Conservation (phyloP, 2,113 vertebrate species). For the Dolichallabes microphthalmus region DNA sequence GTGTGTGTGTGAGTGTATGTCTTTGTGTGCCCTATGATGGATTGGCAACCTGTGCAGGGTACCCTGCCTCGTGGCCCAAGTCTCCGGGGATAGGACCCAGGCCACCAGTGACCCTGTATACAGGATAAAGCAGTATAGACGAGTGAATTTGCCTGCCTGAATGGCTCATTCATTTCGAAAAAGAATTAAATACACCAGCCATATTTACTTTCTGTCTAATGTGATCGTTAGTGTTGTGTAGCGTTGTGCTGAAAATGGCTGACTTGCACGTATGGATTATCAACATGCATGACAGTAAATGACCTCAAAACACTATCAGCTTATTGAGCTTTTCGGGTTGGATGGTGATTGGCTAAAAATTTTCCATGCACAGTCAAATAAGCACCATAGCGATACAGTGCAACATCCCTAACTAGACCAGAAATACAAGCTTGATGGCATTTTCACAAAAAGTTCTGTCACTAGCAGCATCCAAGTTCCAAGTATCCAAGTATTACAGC, state of each 20-base stretch:
- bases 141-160: not conserved
- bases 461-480: constrained; percentile 12
- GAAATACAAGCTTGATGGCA: not conserved
- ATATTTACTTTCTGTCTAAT: not conserved
- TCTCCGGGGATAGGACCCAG: no score
- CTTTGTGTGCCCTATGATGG: no score
- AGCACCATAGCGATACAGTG: not conserved
- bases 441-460: constrained; percentile 9
- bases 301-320: not conserved
- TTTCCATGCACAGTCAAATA: not conserved
- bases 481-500: constrained; percentile 1
- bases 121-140: no score
- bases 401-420: not conserved
- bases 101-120: no score
- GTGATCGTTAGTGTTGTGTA: not conserved
- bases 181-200: not conserved
- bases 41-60: no score
- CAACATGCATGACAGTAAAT: not conserved
- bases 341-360: not conserved
- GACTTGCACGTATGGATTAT: not conserved
- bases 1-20: no score
- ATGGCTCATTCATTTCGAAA: not conserved
- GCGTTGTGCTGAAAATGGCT: not conserved
- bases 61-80: no score
- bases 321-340: not conserved